Conservation (phyloP, 1,140 invertebrate genomes). For the Holcopasites calliopsidis region DNA sequence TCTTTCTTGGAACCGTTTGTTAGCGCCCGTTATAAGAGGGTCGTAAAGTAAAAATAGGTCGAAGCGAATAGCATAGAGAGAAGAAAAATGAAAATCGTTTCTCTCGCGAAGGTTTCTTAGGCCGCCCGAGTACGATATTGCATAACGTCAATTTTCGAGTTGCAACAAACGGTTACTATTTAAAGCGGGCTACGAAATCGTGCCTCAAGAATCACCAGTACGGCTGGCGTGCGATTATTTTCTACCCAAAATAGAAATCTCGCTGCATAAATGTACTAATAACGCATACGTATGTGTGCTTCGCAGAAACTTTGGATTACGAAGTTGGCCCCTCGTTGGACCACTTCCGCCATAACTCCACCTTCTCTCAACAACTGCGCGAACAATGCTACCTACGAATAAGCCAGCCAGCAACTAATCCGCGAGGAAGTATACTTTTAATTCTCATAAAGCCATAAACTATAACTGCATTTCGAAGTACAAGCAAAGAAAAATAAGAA, state of each 20-base stretch:
- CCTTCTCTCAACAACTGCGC: background rate
- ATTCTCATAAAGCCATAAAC: background rate
- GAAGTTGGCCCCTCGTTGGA: background rate
- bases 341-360: background rate
- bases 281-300: background rate
- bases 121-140: background rate
- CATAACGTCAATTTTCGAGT: background rate
- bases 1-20: background rate
- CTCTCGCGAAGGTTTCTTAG: background rate
- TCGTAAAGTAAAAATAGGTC: background rate
- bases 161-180: constrained; percentile 4
- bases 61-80: too few relatives aligned
- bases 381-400: background rate
- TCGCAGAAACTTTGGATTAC: background rate
- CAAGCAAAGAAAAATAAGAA: background rate
- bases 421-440: background rate
- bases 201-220: background rate
- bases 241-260: background rate
- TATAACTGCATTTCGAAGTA: background rate
- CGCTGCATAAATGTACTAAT: background rate
- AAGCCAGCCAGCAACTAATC: too few relatives aligned
- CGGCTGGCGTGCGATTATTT: background rate
- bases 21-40: background rate
- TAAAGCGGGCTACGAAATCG: constrained; percentile 9
- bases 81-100: background rate